phyloP scores from a whole-genome alignment of 2,888 invertebrate genomes.

The Buathra laborator region DNA sequence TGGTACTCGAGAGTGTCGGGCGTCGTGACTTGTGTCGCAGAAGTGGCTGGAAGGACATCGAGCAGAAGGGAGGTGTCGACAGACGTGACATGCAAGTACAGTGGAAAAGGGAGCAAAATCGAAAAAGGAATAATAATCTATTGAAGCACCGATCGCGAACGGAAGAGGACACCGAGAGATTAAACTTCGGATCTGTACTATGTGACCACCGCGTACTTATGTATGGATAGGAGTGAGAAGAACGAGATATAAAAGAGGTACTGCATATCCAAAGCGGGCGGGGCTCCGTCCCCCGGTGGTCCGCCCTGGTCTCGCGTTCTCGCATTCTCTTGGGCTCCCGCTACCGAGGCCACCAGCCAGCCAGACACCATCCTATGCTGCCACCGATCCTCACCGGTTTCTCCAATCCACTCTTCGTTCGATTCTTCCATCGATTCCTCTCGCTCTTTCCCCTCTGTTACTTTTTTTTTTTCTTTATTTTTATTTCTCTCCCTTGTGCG shows the following conservation, averaged over 20 bases:
- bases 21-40: conserved; percentile 37
- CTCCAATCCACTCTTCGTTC: conserved; percentile 64
- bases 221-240: conserved; percentile 18
- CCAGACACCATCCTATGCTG: conserved; percentile 43
- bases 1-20: conserved; percentile 49
- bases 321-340: conserved; percentile 56
- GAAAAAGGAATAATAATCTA: conserved; percentile 14
- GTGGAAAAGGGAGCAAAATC: background rate
- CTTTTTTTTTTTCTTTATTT: conserved; percentile 59
- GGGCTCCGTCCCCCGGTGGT: conserved; percentile 80
- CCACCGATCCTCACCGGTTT: conserved; percentile 60
- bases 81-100: conserved; percentile 24
- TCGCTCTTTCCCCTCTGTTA: conserved; percentile 63
- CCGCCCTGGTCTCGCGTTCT: conserved; percentile 75
- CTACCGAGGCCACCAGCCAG: conserved; percentile 53
- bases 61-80: conserved; percentile 44
- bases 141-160: conserved; percentile 28
- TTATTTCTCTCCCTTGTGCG: conserved; percentile 47
- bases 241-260: conserved; percentile 28
- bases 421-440: conserved; percentile 64
- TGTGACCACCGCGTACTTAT: conserved; percentile 24
- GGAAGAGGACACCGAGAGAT: conserved; percentile 21
- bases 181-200: conserved; percentile 9
- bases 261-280: conserved; percentile 78
- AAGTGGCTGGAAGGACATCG: background rate